A percentile compares a stretch with the other conserved stretches of the same genome.
Evolutionary conservation across 2,113 vertebrate genomes (phyloP).

Genomic region (Mionectes macconnelli): DNA sequence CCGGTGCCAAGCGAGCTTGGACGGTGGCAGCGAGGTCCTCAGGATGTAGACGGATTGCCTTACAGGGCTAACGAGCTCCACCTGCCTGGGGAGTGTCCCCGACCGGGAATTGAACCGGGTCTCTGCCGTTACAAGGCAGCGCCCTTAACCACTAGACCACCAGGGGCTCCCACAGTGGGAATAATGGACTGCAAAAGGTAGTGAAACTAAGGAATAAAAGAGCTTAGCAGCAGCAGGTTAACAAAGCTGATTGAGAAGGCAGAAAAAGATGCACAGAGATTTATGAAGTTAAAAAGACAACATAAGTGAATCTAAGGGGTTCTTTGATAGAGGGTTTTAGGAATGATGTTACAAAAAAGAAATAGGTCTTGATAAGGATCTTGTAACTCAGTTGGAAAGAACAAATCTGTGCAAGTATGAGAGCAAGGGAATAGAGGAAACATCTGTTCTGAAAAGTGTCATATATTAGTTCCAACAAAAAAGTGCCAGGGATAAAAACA

Average conservation of each 20-base stretch:
- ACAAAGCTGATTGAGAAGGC: neutral
- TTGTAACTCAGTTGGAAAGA: neutral
- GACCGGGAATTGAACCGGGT: too few relatives aligned
- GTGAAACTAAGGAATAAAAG: neutral
- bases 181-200: neutral
- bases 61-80: too few relatives aligned
- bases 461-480: neutral
- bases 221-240: neutral
- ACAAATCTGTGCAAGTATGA: neutral
- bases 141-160: too few relatives aligned
- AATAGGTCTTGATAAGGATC: neutral
- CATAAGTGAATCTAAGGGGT: neutral
- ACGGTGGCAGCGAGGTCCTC: too few relatives aligned
- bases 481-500: neutral
- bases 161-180: neutral
- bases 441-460: neutral
- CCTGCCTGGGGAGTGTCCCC: too few relatives aligned
- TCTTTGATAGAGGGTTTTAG: neutral
- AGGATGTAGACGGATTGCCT: too few relatives aligned
- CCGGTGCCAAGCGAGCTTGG: too few relatives aligned
- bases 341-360: neutral
- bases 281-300: neutral
- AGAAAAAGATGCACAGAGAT: neutral
- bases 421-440: neutral
- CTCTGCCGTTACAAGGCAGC: too few relatives aligned